A percentile compares a stretch with the other conserved stretches of the same genome.
Conservation (phyloP, 2,888 invertebrate genomes). For the Steinernema hermaphroditum region DNA sequence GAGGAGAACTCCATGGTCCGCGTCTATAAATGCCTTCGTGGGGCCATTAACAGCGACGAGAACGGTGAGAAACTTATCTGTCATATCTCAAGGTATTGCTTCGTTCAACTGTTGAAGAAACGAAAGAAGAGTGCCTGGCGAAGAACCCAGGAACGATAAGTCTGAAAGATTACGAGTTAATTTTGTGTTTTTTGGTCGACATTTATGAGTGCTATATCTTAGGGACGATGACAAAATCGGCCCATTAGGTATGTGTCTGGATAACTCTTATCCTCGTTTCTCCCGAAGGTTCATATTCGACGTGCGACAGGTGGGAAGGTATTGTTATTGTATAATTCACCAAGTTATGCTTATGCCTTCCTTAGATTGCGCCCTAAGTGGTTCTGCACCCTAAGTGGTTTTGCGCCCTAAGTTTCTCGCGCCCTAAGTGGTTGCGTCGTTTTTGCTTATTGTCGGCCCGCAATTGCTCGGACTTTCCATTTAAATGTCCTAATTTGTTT, state of each 20-base stretch:
- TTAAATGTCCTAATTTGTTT: too few relatives aligned
- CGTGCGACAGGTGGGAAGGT: neutral
- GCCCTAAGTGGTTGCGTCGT: too few relatives aligned
- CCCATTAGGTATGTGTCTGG: neutral
- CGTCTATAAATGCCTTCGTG: conserved; percentile 1
- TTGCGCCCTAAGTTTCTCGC: too few relatives aligned
- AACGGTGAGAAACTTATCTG: neutral
- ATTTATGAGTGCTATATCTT: neutral
- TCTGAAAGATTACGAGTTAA: neutral
- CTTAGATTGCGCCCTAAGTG: too few relatives aligned
- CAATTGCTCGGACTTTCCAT: too few relatives aligned
- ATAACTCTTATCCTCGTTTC: neutral
- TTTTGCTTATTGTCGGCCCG: too few relatives aligned
- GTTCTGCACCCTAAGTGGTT: too few relatives aligned
- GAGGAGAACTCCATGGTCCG: neutral
- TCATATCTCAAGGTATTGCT: too few relatives aligned
- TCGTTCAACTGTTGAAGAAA: conserved; percentile 46
- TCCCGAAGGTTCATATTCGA: neutral
- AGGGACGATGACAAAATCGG: conserved; percentile 4
- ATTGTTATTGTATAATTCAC: too few relatives aligned
- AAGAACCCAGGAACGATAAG: conserved; percentile 33
- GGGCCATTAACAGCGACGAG: neutral
- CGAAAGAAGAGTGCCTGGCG: conserved; percentile 39
- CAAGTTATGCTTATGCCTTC: too few relatives aligned
- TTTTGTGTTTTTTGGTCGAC: neutral